Evolutionary conservation across 2,113 vertebrate genomes (phyloP).

Genomic region (Sarotherodon lohbergeri): DNA sequence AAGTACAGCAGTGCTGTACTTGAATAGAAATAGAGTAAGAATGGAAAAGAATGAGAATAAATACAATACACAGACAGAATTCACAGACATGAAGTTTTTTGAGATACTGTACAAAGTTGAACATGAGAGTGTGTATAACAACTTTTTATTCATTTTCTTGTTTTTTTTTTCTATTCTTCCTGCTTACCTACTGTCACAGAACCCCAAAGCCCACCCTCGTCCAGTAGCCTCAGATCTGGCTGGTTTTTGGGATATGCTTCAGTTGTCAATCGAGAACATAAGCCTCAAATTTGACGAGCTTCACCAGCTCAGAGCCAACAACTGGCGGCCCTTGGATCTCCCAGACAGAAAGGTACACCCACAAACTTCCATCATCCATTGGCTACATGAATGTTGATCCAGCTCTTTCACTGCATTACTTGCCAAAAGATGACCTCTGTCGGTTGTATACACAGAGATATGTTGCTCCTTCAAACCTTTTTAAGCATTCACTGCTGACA

Average conservation of each 20-base stretch:
- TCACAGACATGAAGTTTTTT: background rate
- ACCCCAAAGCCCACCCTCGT: constrained; percentile 88
- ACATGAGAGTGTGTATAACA: background rate
- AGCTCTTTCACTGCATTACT: background rate
- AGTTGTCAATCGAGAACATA: constrained; percentile 99
- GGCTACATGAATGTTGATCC: background rate
- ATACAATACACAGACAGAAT: background rate
- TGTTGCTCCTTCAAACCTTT: background rate
- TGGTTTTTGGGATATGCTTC: constrained; percentile 99
- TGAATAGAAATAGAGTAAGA: background rate
- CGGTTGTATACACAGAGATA: background rate
- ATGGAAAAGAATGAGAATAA: background rate
- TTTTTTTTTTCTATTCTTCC: background rate
- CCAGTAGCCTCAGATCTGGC: constrained; percentile 96
- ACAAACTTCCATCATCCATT: background rate
- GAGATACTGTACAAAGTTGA: background rate
- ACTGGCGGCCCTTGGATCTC: constrained; percentile 94
- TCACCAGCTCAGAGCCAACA: constrained; percentile 98
- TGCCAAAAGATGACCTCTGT: background rate
- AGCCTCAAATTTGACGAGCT: constrained; percentile 99
- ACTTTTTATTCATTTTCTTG: background rate
- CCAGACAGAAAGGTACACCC: constrained; percentile 93
- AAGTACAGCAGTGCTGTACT: accelerated
- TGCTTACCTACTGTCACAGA: constrained; percentile 64
- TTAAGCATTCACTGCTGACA: background rate